Evolutionary conservation across 2,113 vertebrate genomes (phyloP).

Genomic region (Larimichthys crocea): DNA sequence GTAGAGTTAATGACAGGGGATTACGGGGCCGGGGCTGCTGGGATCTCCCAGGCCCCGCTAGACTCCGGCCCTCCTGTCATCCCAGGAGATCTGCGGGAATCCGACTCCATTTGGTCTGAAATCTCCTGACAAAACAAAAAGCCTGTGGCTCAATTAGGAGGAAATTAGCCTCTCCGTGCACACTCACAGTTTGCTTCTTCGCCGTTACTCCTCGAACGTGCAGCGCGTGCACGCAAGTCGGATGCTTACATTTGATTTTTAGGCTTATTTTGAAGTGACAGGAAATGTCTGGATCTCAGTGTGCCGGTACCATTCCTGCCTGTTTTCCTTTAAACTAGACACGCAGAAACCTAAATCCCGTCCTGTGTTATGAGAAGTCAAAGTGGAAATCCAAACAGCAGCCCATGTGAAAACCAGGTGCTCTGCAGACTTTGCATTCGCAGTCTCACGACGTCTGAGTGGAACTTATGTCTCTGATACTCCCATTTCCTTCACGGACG

Average conservation of each 20-base stretch:
- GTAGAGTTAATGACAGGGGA: conserved; percentile 80
- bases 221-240: background rate
- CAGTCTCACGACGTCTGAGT: conserved; percentile 37
- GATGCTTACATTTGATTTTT: conserved; percentile 10
- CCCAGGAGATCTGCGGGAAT: conserved; percentile 79
- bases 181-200: conserved; percentile 11
- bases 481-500: conserved; percentile 56
- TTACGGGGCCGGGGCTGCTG: conserved; percentile 70
- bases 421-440: conserved; percentile 56
- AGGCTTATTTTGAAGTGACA: conserved; percentile 17
- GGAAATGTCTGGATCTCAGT: conserved; percentile 29
- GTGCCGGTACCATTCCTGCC: conserved; percentile 14
- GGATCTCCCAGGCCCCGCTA: conserved; percentile 64
- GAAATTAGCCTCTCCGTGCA: conserved; percentile 60
- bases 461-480: conserved; percentile 33
- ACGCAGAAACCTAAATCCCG: conserved; percentile 48
- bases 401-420: conserved; percentile 69
- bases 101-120: conserved; percentile 75
- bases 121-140: conserved; percentile 79
- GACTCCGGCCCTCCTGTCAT: conserved; percentile 62
- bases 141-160: conserved; percentile 73
- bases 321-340: conserved; percentile 58
- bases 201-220: no score
- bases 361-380: conserved; percentile 53
- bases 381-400: conserved; percentile 50